Evolutionary conservation across 2,113 vertebrate species (phyloP).

Genomic region (Falcunculus frontatus): DNA sequence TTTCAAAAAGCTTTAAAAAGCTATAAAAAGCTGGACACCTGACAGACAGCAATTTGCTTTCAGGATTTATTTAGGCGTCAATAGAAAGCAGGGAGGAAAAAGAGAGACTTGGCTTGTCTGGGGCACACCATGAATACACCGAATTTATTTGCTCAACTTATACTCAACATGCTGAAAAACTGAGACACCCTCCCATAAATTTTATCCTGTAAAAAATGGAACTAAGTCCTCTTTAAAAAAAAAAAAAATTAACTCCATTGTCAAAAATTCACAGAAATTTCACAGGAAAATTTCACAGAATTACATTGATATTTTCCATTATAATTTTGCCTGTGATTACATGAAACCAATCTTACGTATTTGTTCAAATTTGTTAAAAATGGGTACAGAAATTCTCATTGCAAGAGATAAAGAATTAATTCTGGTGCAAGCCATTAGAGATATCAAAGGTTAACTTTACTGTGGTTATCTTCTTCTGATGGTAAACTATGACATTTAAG

Average conservation of each 20-base stretch:
- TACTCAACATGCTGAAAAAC: background rate
- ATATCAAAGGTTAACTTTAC: background rate
- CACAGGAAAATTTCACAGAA: background rate
- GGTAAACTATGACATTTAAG: background rate
- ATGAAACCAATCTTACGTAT: background rate
- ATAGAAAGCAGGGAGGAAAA: background rate
- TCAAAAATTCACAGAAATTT: background rate
- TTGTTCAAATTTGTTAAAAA: background rate
- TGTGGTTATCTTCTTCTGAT: background rate
- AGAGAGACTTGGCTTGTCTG: background rate
- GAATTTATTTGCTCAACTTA: background rate
- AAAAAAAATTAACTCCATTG: background rate
- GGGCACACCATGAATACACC: accelerated
- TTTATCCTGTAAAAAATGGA: background rate
- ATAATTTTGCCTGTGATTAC: background rate
- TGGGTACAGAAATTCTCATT: accelerated
- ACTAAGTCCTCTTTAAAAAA: background rate
- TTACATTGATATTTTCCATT: too few relatives aligned
- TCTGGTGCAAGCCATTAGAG: background rate
- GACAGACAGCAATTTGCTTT: background rate
- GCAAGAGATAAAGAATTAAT: background rate
- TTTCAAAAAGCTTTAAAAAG: background rate
- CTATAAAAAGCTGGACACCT: background rate
- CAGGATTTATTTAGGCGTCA: background rate
- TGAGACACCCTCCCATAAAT: background rate